Conservation (phyloP, 2,113 vertebrate genomes). For the Labeo rohita region DNA sequence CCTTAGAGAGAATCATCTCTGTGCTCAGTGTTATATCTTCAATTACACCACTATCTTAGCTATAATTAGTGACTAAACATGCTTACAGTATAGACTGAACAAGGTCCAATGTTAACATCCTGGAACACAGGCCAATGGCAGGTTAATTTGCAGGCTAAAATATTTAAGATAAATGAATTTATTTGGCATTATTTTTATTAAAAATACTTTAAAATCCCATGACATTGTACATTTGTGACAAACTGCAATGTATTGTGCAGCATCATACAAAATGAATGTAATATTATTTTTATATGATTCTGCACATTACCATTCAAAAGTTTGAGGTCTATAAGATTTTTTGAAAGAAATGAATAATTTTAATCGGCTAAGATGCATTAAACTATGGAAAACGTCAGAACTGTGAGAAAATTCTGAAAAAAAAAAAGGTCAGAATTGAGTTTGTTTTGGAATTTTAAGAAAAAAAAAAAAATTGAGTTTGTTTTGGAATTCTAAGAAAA, state of each 20-base stretch:
- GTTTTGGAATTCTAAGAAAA: no score
- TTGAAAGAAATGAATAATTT: background rate
- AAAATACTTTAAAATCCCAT: background rate
- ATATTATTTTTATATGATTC: background rate
- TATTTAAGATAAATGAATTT: background rate
- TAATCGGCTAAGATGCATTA: background rate
- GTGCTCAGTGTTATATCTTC: slow-evolving; percentile 2
- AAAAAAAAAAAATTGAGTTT: no score
- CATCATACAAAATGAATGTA: background rate
- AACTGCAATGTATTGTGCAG: background rate
- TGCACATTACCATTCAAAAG: background rate
- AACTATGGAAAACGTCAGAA: no score
- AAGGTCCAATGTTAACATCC: background rate
- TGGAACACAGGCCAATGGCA: background rate
- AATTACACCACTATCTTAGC: slow-evolving; percentile 4
- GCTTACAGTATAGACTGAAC: background rate
- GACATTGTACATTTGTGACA: background rate
- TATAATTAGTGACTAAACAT: slow-evolving; percentile 45
- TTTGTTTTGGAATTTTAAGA: no score
- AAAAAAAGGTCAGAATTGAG: no score
- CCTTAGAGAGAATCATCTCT: slow-evolving; percentile 41
- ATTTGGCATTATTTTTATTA: background rate
- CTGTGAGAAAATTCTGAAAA: no score
- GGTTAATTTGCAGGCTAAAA: background rate
- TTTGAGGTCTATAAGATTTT: background rate